A percentile compares a stretch with the other conserved stretches of the same genome.
These are phyloP conservation scores for Biston stratarius DNA, from an alignment of 2,888 invertebrate species.

Conservation along the genomic window DNA sequence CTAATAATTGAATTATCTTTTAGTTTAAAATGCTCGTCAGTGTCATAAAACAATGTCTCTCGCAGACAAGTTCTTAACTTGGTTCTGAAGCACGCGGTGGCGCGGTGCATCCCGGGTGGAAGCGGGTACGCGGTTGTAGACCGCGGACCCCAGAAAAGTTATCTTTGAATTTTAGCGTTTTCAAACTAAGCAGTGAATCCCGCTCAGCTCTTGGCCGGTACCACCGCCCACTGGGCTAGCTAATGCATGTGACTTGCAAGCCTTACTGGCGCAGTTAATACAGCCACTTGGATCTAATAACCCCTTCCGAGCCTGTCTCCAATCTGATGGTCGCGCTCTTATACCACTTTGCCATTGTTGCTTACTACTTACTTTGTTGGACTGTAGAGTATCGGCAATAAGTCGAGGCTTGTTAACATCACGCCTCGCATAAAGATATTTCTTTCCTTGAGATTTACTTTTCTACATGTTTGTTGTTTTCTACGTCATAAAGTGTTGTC, in stretches of 20 bases:
- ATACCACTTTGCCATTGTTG: slow-evolving; percentile 26
- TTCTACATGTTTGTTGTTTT: no score
- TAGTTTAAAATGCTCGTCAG: no score
- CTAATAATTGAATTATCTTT: no score
- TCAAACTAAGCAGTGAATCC: not conserved
- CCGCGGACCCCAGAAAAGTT: no score
- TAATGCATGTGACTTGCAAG: slow-evolving; percentile 81
- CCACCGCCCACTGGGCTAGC: slow-evolving; percentile 51
- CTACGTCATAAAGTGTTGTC: no score
- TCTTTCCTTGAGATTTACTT: no score
- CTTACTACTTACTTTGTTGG: slow-evolving; percentile 15
- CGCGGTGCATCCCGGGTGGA: no score
- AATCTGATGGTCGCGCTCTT: slow-evolving; percentile 47
- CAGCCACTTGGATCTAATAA: slow-evolving; percentile 61
- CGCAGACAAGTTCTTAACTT: no score
- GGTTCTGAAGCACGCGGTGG: no score
- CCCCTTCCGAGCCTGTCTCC: slow-evolving; percentile 53
- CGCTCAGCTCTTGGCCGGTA: slow-evolving; percentile 36
- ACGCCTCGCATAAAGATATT: not conserved
- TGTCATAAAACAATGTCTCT: no score
- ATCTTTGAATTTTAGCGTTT: not conserved
- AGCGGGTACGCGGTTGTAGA: no score
- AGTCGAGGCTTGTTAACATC: not conserved
- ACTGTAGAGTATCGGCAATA: slow-evolving; percentile 4
- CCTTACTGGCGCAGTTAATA: slow-evolving; percentile 41